Evolutionary conservation across 2,797 vertebrate species (phyloP).

Genomic region (Eremophila alpestris): DNA sequence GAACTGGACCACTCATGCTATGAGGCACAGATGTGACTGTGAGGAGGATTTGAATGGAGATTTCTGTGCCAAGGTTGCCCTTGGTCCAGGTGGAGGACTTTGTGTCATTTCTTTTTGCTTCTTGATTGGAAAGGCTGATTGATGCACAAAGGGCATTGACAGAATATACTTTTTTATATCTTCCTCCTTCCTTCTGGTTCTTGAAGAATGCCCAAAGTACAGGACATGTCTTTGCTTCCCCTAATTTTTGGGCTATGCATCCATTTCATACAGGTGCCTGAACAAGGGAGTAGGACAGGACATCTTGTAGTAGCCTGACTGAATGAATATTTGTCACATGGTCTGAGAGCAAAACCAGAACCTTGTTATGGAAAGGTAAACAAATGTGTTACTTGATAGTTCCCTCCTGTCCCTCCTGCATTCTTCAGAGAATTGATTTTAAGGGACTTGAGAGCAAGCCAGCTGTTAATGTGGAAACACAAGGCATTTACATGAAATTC

Average conservation of each 20-base stretch:
- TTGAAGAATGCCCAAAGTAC: not conserved
- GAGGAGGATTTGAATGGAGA: not conserved
- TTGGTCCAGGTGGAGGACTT: not conserved
- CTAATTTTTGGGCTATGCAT: not conserved
- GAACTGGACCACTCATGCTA: not conserved
- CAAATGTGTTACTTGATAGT: not conserved
- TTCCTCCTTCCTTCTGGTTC: not conserved
- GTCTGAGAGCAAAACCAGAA: not conserved
- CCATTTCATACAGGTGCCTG: not conserved
- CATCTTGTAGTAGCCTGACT: too few relatives aligned
- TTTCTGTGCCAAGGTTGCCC: not conserved
- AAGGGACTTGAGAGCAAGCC: not conserved
- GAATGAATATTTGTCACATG: not conserved
- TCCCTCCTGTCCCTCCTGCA: not conserved
- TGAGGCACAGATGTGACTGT: not conserved
- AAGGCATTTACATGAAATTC: not conserved
- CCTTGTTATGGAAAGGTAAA: not conserved
- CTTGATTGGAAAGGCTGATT: not conserved
- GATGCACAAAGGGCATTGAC: not conserved
- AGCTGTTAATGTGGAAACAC: not conserved
- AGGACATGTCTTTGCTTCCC: not conserved
- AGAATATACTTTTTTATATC: not conserved
- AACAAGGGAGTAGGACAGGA: not conserved
- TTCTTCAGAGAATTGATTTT: not conserved
- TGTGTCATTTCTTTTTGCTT: not conserved